These are phyloP conservation scores for Oscheius sp. DNA, from an alignment of 1,140 invertebrate species.

Conservation along the genomic window DNA sequence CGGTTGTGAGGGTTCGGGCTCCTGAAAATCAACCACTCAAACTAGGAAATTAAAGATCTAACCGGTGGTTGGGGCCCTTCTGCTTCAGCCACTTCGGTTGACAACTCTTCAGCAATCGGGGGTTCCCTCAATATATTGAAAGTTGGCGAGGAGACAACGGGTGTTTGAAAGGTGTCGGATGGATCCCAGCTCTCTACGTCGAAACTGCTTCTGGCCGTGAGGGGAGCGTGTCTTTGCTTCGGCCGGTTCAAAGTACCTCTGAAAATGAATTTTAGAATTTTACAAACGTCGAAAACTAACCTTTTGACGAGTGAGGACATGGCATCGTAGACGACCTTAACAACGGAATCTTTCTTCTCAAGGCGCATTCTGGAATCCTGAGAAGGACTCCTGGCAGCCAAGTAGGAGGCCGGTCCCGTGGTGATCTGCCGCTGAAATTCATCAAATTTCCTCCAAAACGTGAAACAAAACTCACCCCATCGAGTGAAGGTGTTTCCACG, in stretches of 20 bases:
- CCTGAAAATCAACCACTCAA: too few relatives aligned
- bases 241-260: not conserved
- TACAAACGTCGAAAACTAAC: not conserved
- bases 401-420: not conserved
- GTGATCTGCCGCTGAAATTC: not conserved
- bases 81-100: not conserved
- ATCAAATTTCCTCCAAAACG: not conserved
- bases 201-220: not conserved
- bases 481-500: not conserved
- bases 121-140: too few relatives aligned
- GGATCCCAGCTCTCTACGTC: not conserved
- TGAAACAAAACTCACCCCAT: not conserved
- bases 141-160: not conserved
- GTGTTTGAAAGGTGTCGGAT: not conserved
- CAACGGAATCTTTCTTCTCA: not conserved
- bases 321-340: not conserved
- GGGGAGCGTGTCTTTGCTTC: not conserved
- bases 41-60: not conserved
- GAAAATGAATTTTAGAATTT: not conserved
- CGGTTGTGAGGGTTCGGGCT: too few relatives aligned
- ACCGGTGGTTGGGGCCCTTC: not conserved
- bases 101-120: not conserved
- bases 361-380: not conserved
- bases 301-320: not conserved
- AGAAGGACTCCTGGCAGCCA: not conserved